phyloP scores from a whole-genome alignment of 1,140 invertebrate genomes.

The Plectus sambesii region DNA sequence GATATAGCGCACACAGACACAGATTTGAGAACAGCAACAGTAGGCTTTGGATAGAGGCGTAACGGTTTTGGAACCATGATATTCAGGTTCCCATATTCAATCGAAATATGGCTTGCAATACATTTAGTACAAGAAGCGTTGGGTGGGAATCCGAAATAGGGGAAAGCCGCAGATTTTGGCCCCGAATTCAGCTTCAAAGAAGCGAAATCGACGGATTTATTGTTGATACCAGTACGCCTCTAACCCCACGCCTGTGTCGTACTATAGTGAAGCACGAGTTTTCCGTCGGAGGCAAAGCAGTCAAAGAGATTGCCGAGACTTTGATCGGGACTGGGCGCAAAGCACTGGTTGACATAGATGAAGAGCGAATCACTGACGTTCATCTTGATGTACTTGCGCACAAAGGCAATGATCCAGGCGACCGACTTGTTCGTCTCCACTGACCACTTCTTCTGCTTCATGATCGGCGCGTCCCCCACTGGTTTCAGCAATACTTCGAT shows the following conservation, averaged over 20 bases:
- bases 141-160: too few relatives aligned
- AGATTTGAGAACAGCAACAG: too few relatives aligned
- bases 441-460: constrained; percentile 88
- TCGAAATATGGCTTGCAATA: too few relatives aligned
- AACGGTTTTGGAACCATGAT: too few relatives aligned
- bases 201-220: too few relatives aligned
- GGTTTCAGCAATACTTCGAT: constrained; percentile 85
- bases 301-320: constrained; percentile 77
- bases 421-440: constrained; percentile 77
- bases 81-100: too few relatives aligned
- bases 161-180: too few relatives aligned
- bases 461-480: constrained; percentile 87
- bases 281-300: constrained; percentile 46
- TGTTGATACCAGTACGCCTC: too few relatives aligned
- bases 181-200: too few relatives aligned
- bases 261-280: constrained; percentile 83
- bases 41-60: too few relatives aligned
- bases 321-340: constrained; percentile 85
- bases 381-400: constrained; percentile 75
- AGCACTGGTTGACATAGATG: constrained; percentile 84
- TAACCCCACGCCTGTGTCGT: constrained; percentile 89
- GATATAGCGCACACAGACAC: too few relatives aligned
- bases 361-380: constrained; percentile 73
- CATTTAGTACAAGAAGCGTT: too few relatives aligned
- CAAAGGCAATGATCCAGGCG: constrained; percentile 72